phyloP scores from a whole-genome alignment of 2,113 vertebrate genomes.

The Rhinoderma darwinii region DNA sequence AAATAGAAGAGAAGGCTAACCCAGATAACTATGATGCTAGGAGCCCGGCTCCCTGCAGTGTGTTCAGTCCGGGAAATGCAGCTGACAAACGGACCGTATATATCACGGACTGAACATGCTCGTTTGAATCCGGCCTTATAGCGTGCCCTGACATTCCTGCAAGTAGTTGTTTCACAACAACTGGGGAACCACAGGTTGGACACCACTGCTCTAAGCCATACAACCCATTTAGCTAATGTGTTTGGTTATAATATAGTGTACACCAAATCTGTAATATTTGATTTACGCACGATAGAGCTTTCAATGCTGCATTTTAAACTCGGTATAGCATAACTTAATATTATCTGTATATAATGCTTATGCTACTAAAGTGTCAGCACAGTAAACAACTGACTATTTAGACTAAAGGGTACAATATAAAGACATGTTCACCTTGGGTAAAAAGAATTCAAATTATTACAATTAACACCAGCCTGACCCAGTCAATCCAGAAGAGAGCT shows the following conservation, averaged over 20 bases:
- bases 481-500: slow-evolving; percentile 56
- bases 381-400: slow-evolving; percentile 38
- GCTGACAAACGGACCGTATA: too few species aligned
- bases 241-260: not conserved
- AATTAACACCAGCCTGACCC: slow-evolving; percentile 57
- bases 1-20: too few species aligned
- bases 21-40: too few species aligned
- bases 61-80: too few species aligned
- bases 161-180: too few species aligned
- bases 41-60: too few species aligned
- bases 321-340: not conserved
- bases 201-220: too few species aligned
- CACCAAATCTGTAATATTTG: not conserved
- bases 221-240: too few species aligned
- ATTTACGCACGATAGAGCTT: not conserved
- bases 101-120: too few species aligned
- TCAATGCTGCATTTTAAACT: not conserved
- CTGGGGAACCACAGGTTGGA: too few species aligned
- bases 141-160: too few species aligned
- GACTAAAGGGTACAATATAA: slow-evolving; percentile 24
- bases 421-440: slow-evolving; percentile 45
- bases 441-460: slow-evolving; percentile 58
- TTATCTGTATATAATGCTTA: not conserved
- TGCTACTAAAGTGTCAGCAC: not conserved
- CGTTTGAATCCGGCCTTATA: too few species aligned